Evolutionary conservation across 1,140 invertebrate genomes (phyloP), one percentile per base, ranked within the genome.

Genomic region (Drosophila varians): DNA sequence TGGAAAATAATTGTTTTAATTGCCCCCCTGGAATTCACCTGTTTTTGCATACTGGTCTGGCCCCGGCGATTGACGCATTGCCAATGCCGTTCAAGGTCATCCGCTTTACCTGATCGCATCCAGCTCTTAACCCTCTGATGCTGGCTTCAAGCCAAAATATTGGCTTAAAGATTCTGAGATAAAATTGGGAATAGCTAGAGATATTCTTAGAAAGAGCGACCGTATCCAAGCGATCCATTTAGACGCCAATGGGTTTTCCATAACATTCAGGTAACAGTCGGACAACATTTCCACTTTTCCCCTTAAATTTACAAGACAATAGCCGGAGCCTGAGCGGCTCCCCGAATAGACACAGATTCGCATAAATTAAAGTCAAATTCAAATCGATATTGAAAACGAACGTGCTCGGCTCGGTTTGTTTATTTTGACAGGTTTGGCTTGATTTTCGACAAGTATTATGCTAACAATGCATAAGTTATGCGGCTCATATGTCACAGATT

Each of bases 31-130:
- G 52, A 23, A 28, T 52, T 64, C 16, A 34, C 38, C 38, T 49
- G 51, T 45, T 78, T 79, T 78, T 74, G 62, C 75, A 77, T 77
- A 78, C 68, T 66, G 46, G 60, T 52, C 31, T 40, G 51, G 51
- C 55, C 26, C 40, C 42, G 45, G 31, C 36, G 31, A 55, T 25
- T 65, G 53, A 46, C 52, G 65, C 65, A 73, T 73, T 82, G 70
- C 46, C 77, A 82, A 82, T 82, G 74, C 66, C 77, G 73, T 76
- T 71, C 69, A 83, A 83, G 78, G 78, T 83, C 79, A 57, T 21
- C 28, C 6, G 16, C 12, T 25, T 46, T 11, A 34, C 25, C 26
- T 31, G 19, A 66, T 45, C 45, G 14, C n/a, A 45, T 62, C 6
- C 43, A 45, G 66, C 28, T 52, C 23, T 55, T 66, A 66, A 70